Base-by-base conservation (phyloP, 2,113 vertebrate genomes). In the Pelusios castaneus region DNA sequence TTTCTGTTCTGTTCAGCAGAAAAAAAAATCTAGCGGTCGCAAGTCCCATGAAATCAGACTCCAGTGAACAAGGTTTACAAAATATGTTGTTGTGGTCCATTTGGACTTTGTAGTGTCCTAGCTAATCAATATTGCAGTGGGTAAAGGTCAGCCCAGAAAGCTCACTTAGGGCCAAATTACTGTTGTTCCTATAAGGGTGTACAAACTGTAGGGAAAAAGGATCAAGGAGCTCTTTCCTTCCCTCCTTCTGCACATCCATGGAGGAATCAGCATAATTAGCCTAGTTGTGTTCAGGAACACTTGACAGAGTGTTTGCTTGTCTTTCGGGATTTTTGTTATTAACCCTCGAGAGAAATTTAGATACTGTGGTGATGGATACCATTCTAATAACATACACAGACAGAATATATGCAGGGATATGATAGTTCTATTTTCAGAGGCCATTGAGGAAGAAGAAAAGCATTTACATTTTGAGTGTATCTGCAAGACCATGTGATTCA, bases 61-160 rank as follows among this genome's bases (percentile, higher is more conserved):
- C 52, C 10, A 38, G 51, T 21, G 83, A 10, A 1, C 83, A 77
- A 77, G 29, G 34, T 21, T 88, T 83, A 89, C 31, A 88, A 95
- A 88, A 92, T 10, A 10, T 87, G 47, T 5, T 17, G 0, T 54
- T 80, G 27, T 52, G 76, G 80, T 63, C 11, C 11, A 6, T 38
- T 75, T 81, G 43, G 73, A 89, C 88, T 88, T 92, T 77, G 63
- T 81, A 91, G 87, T 79, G 89, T 96, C 89, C 86, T 49, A 85
- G 76, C 10, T 52, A 54, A 77, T 85, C 78, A 10, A 82, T 85
- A 73, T 84, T 56, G 41, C 76, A 90, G 29, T 1, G 0, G 1
- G 7, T 41, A 76, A 93, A 56, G 51, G 51, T 51, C 70, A 84
- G 84, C 47, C 0, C 19, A 80, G 19, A 81, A 84, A 85, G 38